Conservation (phyloP, 2,888 invertebrate genomes). For the Pandemis cinnamomeana region DNA sequence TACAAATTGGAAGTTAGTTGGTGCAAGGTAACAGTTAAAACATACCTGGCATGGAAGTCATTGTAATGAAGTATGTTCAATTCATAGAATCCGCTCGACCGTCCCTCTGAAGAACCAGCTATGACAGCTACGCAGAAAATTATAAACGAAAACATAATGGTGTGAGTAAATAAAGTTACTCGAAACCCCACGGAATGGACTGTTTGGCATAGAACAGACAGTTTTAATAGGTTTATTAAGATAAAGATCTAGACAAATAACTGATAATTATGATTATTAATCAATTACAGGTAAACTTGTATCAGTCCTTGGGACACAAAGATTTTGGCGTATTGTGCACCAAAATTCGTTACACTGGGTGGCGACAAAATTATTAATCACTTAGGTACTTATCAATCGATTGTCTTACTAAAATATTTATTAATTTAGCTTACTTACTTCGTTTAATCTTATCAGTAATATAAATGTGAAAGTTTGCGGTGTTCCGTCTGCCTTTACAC, state of each 20-base stretch:
- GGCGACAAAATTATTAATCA: background rate
- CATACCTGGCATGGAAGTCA: constrained; percentile 41
- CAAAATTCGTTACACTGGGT: background rate
- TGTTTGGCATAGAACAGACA: background rate
- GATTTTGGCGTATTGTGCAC: background rate
- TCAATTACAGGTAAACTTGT: background rate
- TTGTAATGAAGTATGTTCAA: constrained; percentile 40
- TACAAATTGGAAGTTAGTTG: no score
- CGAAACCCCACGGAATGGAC: background rate
- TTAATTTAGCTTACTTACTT: no score
- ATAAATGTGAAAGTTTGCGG: no score
- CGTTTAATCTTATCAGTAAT: no score
- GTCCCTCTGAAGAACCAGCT: constrained; percentile 13
- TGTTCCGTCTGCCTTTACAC: no score
- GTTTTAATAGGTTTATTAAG: background rate
- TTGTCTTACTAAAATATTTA: no score
- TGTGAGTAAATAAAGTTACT: background rate
- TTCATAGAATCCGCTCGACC: constrained; percentile 10
- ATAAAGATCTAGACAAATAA: background rate
- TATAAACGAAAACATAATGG: constrained; percentile 5
- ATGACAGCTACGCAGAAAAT: constrained; percentile 12
- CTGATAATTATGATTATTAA: background rate
- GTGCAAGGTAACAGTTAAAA: background rate
- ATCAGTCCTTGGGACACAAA: constrained; percentile 6
- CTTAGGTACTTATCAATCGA: no score